Base-by-base conservation (phyloP, 2,797 vertebrate genomes). In the Coregonus suidteri region DNA sequence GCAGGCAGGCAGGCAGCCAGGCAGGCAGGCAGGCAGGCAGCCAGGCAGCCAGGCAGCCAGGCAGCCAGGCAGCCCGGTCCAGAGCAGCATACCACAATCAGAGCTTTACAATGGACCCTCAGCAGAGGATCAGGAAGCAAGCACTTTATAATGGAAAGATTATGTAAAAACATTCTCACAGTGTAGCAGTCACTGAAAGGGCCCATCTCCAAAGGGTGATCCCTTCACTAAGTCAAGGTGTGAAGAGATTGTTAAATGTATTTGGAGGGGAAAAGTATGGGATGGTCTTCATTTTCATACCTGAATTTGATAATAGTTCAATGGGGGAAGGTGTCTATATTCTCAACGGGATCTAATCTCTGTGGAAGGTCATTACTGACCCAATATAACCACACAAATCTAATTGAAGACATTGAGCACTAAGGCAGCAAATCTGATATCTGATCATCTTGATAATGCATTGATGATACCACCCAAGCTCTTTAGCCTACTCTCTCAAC, bases 371-470 rank as follows among this genome's bases (percentile, higher is more conserved):
- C 41, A 47, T 47, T 47, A 13, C 9, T 11, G 9, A 47, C 41
- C 11, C 9, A 47, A 47, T 47, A 47, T 3, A 47, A 47, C 41
- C 2, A 47, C 41, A 47, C 41, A 47, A 11, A 47, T 47, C 9
- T 3, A 47, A 47, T 11, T 47, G 41, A 47, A 47, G 74, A 87
- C 53, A 78, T 86, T 77, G 76, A 83, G 68, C 83, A 83, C 80
- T n/a, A 78, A 78, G 41, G 80, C 75, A 82, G 83, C 74, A 65
- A 20, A 65, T 74, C 81, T 84, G 78, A 2, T 85, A 90, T 90
- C 88, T 86, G 88, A 92, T 89, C 81, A 88, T 89, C 88, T 87
- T 73, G 83, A 90, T 88, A 84, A 84, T 71, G 79, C 77, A 77
- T 71, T 14, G 13, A 74, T 62, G 71, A 71, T 80, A 47, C 41